Percentiles rank a stretch among this genome's conserved stretches.
Evolutionary conservation across 2,113 vertebrate species (phyloP).

Genomic region (Dermatemys mawii): DNA sequence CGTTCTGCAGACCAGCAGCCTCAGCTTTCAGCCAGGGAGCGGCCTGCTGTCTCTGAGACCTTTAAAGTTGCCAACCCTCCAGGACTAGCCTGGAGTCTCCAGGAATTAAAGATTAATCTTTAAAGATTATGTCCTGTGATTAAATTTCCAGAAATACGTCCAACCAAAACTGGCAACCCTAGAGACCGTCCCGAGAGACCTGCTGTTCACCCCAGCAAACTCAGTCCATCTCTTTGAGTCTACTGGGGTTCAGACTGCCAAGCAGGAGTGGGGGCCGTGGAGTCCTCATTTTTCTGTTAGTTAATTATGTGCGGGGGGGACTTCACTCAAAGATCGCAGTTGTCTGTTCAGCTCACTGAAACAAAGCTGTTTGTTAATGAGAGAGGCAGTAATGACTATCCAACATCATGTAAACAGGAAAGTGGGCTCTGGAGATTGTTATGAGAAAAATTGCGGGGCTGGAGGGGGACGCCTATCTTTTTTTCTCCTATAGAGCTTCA

Average conservation of each 20-base stretch:
- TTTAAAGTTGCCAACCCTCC: too few species aligned
- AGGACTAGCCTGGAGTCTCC: too few species aligned
- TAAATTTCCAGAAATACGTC: too few species aligned
- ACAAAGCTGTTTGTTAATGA: background rate
- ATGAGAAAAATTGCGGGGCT: background rate
- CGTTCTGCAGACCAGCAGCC: conserved; percentile 50
- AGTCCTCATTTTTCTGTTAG: background rate
- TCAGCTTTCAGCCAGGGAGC: conserved; percentile 56
- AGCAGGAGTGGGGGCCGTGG: background rate
- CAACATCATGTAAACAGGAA: background rate
- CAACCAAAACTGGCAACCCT: too few species aligned
- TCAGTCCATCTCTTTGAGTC: background rate
- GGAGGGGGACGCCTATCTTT: background rate
- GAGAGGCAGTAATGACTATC: too few species aligned
- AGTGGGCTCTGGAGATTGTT: background rate
- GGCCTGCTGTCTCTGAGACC: background rate
- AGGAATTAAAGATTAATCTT: too few species aligned
- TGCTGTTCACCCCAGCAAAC: background rate
- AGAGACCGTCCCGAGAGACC: background rate
- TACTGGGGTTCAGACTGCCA: accelerated
- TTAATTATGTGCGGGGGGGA: background rate
- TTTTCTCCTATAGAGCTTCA: background rate
- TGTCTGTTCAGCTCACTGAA: conserved; percentile 25
- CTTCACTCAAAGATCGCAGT: background rate
- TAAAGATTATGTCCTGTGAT: too few species aligned